These are phyloP conservation scores for Plutella xylostella DNA, from an alignment of 2,888 invertebrate species.

Conservation along the genomic window DNA sequence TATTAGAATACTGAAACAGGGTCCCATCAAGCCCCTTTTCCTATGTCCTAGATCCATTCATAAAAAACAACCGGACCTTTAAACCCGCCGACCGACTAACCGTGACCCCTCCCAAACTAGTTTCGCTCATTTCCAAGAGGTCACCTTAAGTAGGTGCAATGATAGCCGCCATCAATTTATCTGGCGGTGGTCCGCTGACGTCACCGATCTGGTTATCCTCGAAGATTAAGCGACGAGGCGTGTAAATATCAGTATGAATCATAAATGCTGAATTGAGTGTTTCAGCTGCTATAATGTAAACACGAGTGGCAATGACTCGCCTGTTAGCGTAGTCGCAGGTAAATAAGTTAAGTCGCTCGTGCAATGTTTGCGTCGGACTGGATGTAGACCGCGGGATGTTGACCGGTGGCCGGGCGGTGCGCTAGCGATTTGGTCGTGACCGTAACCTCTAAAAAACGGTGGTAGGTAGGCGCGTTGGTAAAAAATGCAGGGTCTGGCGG, in stretches of 20 bases:
- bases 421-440: slow-evolving; percentile 29
- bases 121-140: too few species aligned
- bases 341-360: not conserved
- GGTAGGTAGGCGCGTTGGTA: slow-evolving; percentile 43
- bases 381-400: not conserved
- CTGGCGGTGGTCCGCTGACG: slow-evolving; percentile 15
- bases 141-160: not conserved
- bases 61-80: too few species aligned
- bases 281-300: slow-evolving; percentile 36
- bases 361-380: too few species aligned
- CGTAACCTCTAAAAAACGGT: slow-evolving; percentile 59
- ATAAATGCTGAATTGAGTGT: slow-evolving; percentile 41
- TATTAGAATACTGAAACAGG: too few species aligned
- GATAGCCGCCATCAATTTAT: slow-evolving; percentile 38
- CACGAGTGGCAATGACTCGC: slow-evolving; percentile 19
- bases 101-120: too few species aligned
- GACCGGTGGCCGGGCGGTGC: not conserved
- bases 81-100: too few species aligned
- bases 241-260: slow-evolving; percentile 48
- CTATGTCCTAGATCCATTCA: too few species aligned
- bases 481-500: slow-evolving; percentile 44
- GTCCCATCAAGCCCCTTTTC: too few species aligned
- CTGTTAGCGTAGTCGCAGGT: not conserved
- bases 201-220: not conserved
- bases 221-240: slow-evolving; percentile 2